phyloP scores from a whole-genome alignment of 2,113 vertebrate species.

The Promerops cafer region DNA sequence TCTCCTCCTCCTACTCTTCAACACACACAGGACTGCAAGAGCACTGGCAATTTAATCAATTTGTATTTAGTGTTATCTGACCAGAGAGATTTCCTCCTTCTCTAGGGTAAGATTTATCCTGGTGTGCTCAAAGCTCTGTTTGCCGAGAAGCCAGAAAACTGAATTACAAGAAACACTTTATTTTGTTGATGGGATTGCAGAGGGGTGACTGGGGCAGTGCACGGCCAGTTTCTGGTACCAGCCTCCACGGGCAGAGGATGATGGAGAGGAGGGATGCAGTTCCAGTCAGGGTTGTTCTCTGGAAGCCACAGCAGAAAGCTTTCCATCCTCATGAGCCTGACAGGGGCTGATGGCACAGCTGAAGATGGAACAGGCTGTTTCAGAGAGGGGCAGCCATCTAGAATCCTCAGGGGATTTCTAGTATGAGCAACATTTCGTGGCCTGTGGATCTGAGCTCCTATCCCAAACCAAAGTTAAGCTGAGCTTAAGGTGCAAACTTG shows the following conservation, averaged over 20 bases:
- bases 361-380: not conserved
- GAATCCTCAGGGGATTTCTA: not conserved
- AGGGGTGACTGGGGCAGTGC: not conserved
- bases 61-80: not conserved
- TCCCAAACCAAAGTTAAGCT: not conserved
- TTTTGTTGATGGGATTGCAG: not conserved
- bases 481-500: not conserved
- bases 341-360: not conserved
- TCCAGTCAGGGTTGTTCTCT: not conserved
- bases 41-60: not conserved
- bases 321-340: not conserved
- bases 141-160: not conserved
- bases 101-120: not conserved
- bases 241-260: accelerated
- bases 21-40: not conserved
- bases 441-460: not conserved
- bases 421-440: not conserved
- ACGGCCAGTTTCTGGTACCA: not conserved
- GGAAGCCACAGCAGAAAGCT: not conserved
- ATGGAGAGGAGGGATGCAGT: not conserved
- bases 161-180: not conserved
- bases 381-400: not conserved
- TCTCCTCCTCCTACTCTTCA: not conserved
- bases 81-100: not conserved
- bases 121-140: not conserved